A percentile compares a stretch with the other conserved stretches of the same genome.
Evolutionary conservation across 2,113 vertebrate species (phyloP).

Genomic region (Nerophis ophidion): DNA sequence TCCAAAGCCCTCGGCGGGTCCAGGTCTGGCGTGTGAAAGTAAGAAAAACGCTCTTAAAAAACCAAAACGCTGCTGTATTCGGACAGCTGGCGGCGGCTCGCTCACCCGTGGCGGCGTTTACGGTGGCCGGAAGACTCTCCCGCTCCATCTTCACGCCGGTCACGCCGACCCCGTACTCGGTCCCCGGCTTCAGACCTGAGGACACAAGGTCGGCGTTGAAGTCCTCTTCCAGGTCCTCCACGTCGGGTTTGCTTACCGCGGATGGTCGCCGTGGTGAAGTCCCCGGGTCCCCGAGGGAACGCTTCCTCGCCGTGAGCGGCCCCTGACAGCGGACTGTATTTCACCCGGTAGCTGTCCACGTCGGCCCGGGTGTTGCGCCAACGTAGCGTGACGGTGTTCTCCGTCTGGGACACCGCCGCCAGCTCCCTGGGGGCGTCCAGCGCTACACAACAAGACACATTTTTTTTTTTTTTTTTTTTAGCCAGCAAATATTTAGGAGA

Average conservation of each 20-base stretch:
- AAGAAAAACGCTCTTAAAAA: not conserved
- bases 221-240: not conserved
- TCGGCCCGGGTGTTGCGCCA: constrained; percentile 85
- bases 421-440: constrained; percentile 83
- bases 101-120: constrained; percentile 90
- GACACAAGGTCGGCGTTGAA: not conserved
- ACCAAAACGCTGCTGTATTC: not conserved
- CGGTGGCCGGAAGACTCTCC: constrained; percentile 87
- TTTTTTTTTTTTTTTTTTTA: not conserved
- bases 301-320: constrained; percentile 79
- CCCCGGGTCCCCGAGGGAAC: constrained; percentile 72
- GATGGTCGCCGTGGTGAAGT: constrained; percentile 77
- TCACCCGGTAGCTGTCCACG: constrained; percentile 78
- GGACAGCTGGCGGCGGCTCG: constrained; percentile 13
- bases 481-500: no score
- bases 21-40: constrained; percentile 69
- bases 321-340: constrained; percentile 87
- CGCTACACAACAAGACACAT: not conserved
- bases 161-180: constrained; percentile 92
- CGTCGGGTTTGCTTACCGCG: constrained; percentile 66
- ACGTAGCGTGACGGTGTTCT: constrained; percentile 81
- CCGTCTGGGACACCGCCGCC: constrained; percentile 78
- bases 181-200: constrained; percentile 84
- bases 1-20: constrained; percentile 83
- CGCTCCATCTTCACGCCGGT: constrained; percentile 83